Conservation (phyloP, 2,113 vertebrate species). For the Clarias gariepinus region DNA sequence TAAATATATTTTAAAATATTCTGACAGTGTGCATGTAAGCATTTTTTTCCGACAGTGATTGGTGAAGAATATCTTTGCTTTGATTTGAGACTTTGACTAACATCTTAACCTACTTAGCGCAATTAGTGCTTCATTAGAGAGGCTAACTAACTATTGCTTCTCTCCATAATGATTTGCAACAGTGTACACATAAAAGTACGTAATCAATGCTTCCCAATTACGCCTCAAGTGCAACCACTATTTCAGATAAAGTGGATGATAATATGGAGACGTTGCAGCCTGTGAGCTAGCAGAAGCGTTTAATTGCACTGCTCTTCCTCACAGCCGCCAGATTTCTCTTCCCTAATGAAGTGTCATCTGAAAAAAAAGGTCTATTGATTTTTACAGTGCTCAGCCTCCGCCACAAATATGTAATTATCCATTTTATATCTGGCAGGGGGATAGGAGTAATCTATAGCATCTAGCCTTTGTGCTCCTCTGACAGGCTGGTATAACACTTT, state of each 20-base stretch:
- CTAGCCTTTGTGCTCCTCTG: constrained; percentile 99
- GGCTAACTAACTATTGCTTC: constrained; percentile 99
- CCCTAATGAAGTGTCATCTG: constrained; percentile 99
- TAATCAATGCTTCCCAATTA: constrained; percentile 99
- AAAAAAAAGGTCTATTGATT: constrained; percentile 99
- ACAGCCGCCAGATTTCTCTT: constrained; percentile 98
- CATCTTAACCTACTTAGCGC: constrained; percentile 99
- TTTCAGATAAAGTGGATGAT: constrained; percentile 99
- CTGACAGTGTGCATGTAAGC: constrained; percentile 1
- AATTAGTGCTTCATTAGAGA: constrained; percentile 99
- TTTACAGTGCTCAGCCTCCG: constrained; percentile 99
- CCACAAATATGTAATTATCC: constrained; percentile 99
- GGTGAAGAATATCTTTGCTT: constrained; percentile 71
- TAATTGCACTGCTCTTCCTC: constrained; percentile 98
- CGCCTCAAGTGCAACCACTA: constrained; percentile 98
- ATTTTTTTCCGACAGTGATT: constrained; percentile 59
- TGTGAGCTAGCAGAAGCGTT: constrained; percentile 97
- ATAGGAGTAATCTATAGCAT: constrained; percentile 99
- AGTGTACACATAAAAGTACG: constrained; percentile 99
- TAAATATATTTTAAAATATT: constrained; percentile 1
- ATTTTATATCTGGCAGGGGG: constrained; percentile 99
- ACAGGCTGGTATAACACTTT: constrained; percentile 96
- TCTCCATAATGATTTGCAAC: constrained; percentile 99
- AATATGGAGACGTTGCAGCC: constrained; percentile 99
- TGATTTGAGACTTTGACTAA: constrained; percentile 94